Evolutionary conservation across 2,797 vertebrate species (phyloP).

Genomic region (Argentina silus): DNA sequence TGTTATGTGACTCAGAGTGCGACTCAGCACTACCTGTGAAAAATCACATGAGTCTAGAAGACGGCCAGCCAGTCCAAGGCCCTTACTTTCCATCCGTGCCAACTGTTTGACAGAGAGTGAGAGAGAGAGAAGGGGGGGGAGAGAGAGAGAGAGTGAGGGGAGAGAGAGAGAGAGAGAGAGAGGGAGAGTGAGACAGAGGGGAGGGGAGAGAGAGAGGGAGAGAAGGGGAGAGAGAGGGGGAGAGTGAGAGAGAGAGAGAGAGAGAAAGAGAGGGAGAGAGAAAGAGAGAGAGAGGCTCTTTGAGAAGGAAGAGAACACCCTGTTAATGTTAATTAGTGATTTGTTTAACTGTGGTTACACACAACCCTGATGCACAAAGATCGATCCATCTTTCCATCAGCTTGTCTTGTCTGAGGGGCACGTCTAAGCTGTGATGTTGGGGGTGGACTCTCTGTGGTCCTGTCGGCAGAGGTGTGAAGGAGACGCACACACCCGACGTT

Average conservation of each 20-base stretch:
- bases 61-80: not conserved
- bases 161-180: not conserved
- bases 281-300: not conserved
- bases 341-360: not conserved
- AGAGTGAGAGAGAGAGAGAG: not conserved
- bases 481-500: not conserved
- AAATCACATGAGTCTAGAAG: not conserved
- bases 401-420: not conserved
- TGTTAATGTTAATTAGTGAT: not conserved
- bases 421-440: not conserved
- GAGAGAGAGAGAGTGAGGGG: not conserved
- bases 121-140: not conserved
- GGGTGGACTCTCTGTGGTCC: not conserved
- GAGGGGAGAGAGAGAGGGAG: not conserved
- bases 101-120: not conserved
- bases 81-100: conserved; percentile 7
- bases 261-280: not conserved
- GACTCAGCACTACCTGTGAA: not conserved
- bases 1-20: not conserved
- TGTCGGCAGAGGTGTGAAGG: not conserved
- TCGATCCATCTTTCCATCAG: not conserved
- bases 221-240: not conserved
- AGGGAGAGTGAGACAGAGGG: not conserved
- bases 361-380: not conserved
- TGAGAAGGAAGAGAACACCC: not conserved